phyloP scores from a whole-genome alignment of 2,797 vertebrate species.

The Glyptemys insculpta region DNA sequence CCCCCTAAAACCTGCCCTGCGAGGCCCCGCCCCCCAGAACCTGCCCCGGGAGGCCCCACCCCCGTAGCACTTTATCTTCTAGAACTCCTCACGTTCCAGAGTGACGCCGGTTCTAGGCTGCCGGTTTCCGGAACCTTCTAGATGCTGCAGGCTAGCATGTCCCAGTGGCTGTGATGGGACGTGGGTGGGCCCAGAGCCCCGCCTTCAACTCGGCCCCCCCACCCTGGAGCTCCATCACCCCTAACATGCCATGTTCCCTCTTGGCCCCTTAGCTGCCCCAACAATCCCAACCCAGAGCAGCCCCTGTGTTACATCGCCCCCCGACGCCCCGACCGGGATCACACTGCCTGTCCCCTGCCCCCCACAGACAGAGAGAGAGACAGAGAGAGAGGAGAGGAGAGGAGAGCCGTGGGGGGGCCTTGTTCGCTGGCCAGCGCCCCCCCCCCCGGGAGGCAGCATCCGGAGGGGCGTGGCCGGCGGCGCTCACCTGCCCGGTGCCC shows the following conservation, averaged over 20 bases:
- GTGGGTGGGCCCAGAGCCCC: neutral
- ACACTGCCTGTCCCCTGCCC: neutral
- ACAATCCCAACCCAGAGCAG: neutral
- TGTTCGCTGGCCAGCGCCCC: neutral
- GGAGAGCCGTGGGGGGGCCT: neutral
- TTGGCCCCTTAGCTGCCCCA: neutral
- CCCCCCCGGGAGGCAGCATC: neutral
- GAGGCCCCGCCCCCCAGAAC: rapidly evolving
- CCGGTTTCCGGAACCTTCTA: neutral
- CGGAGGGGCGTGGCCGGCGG: neutral
- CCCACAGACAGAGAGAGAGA: neutral
- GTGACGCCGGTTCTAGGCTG: neutral
- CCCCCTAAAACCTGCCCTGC: neutral
- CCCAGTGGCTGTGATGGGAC: neutral
- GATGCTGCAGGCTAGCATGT: neutral
- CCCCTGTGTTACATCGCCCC: neutral
- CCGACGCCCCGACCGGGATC: neutral
- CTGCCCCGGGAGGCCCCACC: neutral
- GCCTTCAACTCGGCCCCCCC: neutral
- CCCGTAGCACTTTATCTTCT: neutral
- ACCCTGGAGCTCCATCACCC: neutral
- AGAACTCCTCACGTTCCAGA: neutral
- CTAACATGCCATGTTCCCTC: neutral
- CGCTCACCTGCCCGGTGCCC: conserved; percentile 92
- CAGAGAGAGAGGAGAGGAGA: neutral